Evolutionary conservation across 2,113 vertebrate genomes (phyloP).

Genomic region (Raja brachyura): DNA sequence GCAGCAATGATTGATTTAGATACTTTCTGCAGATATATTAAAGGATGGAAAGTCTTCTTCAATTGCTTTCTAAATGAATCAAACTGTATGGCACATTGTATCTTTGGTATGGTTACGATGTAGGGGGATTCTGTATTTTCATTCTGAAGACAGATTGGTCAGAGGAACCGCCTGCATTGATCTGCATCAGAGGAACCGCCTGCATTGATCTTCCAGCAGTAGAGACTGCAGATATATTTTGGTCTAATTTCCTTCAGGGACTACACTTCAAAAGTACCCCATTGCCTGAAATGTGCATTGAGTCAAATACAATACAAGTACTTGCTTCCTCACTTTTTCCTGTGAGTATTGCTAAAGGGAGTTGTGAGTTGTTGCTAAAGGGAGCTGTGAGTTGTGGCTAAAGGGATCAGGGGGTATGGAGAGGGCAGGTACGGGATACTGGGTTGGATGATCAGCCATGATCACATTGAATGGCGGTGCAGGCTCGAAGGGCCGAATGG

Average conservation of each 20-base stretch:
- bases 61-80: background rate
- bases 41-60: background rate
- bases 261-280: background rate
- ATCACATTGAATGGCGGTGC: too few species aligned
- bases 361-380: too few species aligned
- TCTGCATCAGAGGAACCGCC: background rate
- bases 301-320: background rate
- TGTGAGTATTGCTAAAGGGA: too few species aligned
- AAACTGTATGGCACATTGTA: background rate
- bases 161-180: background rate
- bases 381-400: too few species aligned
- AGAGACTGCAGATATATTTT: background rate
- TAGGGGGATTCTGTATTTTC: background rate
- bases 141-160: background rate
- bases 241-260: background rate
- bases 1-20: background rate
- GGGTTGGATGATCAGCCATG: too few species aligned
- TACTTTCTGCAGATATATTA: background rate
- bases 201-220: background rate
- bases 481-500: too few species aligned
- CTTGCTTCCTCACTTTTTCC: background rate
- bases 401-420: too few species aligned
- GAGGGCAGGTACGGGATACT: too few species aligned
- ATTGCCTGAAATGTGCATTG: background rate
- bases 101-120: background rate